Evolutionary conservation across 2,113 vertebrate species (phyloP), one percentile per base, ranked within the genome.

Genomic region (Anarhynchus alexandrinus): DNA sequence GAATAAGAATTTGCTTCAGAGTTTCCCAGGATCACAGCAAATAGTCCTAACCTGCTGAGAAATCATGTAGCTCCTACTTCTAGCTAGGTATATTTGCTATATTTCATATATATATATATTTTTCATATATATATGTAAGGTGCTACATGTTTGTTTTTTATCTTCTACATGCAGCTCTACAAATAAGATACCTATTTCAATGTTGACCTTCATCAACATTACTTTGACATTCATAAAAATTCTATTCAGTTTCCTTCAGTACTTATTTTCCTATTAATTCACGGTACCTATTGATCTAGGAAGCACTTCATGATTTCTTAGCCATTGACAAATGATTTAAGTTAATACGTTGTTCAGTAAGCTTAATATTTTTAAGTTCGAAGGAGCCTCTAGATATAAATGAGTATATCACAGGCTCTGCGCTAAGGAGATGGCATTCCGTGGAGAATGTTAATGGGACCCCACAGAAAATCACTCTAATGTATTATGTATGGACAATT

Each of bases 331-430:
- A 90, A 83, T 49, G 42, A 93, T 82, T 66, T 85, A 94, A 91
- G 76, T 73, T 94, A 87, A 64, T 88, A 66, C 29, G 84, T 86
- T 45, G 29, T 71, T 94, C 90, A 93, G 54, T 73, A 43, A 89
- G 52, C 47, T 81, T 81, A 88, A 58, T 93, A 67, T 91, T 91
- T 96, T 87, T 52, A 90, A 93, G 40, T 95, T 95, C 30, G 78
- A n/a, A 94, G 55, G 16, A 86, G 23, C 73, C 93, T 87, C 73
- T 62, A 80, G 80, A 79, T 51, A 91, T 21, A 97, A 79, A 78
- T 38, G 8, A 79, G 23, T 81, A 61, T 43, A 88, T 86, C 42
- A 58, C 74, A 85, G 42, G 8, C 51, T 86, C 74, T 74, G 25
- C 40, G 67, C 43, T 78, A 95, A 90, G 32, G 36, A 86, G 54